Evolutionary conservation across 2,888 invertebrate species (phyloP), one percentile per base, ranked within the genome.

Genomic region (Cantharis flavilabris): DNA sequence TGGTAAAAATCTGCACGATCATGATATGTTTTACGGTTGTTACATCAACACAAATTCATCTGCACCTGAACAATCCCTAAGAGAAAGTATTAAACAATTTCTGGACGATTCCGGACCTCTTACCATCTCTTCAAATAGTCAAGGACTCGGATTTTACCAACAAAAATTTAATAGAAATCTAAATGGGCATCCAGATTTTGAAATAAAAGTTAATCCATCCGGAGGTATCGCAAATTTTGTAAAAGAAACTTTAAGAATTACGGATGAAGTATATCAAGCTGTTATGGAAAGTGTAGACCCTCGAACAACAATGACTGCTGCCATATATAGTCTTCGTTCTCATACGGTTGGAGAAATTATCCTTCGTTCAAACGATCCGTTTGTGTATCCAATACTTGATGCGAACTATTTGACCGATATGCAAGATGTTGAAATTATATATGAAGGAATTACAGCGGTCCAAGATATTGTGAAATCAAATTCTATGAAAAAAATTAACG

Each of bases 11-110:
- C 23, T 77, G 0, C 94, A 94, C 86, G 95, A 95, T 86, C 95
- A 95, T 83, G 89, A 94, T 2, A 93, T 93, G 0, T 91, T 94
- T 79, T 92, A 92, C 3, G 93, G 93, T 3, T 88, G 94, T 73
- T 92, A 92, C 0, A 94, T 95, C 83, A 70, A 71, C 16, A 80
- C 80, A 0, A 83, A 81, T 62, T 71, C 80, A 13, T 79, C 76
- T 1, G 76, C 76, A 75, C 69, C 71, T 10, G 62, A 70, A n/a
- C 49, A 65, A 64, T 75, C 14, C 49, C 10, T 78, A 14, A 18
- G 70, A 11, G 33, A 75, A 70, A 75, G 82, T 63, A 70, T 83
- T 1, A 23, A 76, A 72, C 72, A 83, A 14, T 83, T 79, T 75
- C 72, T 83, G 16, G 62, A 79, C 10, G 83, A 80, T 18, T 70